Conservation (phyloP, 2,888 invertebrate genomes). For the Steinernema carpocapsae region DNA sequence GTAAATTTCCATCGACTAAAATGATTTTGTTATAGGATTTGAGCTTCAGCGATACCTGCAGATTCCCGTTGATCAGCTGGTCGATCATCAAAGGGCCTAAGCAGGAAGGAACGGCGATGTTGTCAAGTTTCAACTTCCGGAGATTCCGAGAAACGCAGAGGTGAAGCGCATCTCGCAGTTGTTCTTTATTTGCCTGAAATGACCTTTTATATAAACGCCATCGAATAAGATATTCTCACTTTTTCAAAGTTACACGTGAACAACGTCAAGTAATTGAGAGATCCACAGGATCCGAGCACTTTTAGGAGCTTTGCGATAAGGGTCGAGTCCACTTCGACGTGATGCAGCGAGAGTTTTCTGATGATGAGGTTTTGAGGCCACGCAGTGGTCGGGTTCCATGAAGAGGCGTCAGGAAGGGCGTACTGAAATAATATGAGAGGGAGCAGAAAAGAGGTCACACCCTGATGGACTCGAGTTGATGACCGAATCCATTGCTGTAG, state of each 20-base stretch:
- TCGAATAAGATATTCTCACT: background rate
- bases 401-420: background rate
- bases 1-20: slow-evolving; percentile 12
- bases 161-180: background rate
- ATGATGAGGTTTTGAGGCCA: slow-evolving; percentile 43
- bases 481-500: slow-evolving; percentile 4
- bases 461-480: background rate
- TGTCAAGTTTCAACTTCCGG: background rate
- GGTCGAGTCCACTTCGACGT: background rate
- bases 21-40: background rate
- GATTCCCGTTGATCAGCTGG: background rate
- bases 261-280: background rate
- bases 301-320: background rate
- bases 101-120: background rate
- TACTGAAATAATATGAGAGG: background rate
- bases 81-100: background rate
- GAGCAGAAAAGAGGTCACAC: background rate
- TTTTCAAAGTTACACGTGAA: background rate
- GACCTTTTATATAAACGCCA: too few species aligned
- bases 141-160: background rate
- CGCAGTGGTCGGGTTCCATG: background rate
- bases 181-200: background rate
- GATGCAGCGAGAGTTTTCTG: slow-evolving; percentile 46
- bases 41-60: background rate
- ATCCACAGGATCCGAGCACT: background rate